Evolutionary conservation across 1,140 invertebrate species (phyloP), one percentile per base, ranked within the genome.

Genomic region (Aphaenogaster rudis): DNA sequence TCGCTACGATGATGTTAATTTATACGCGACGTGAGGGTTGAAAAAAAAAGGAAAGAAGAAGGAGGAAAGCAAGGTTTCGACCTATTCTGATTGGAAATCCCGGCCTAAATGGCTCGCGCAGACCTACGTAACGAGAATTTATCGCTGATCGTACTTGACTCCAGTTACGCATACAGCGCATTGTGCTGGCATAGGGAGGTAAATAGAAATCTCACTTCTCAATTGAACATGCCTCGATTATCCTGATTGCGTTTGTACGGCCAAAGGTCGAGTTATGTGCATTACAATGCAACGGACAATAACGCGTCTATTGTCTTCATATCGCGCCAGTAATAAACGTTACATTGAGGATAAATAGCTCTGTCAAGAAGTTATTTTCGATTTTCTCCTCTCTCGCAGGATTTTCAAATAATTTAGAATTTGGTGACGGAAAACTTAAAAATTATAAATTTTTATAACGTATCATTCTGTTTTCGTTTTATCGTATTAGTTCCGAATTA

Each of bases 101-200:
- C 78, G 11, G 39, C 36, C 33, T 61, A 13, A 45, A 50, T 69
- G 50, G 28, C 48, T 67, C 42, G 54, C 15, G 39, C 61, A 59
- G 77, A 59, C 76, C 88, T 88, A 71, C 54, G 86, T 85, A 90
- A 90, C 74, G 63, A 90, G 80, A 57, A 90, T 90, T 90, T 90
- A 90, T 90, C 86, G 80, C 45, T 59, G 76, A 81, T 67, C 57
- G 52, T 76, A 88, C 80, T 91, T 91, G 86, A 88, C 89, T 90
- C 81, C 86, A 90, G 79, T 91, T 86, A 86, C 64, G 64, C 71
- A 77, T 21, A 63, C 33, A 79, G 50, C 66, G 54, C 66, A 85
- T 88, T 81, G 76, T 67, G 74, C 82, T 64, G 36, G 42, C 39
- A 77, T 69, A 59, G 80, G 50, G 66, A 85, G 79, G 77, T 76